Base-by-base conservation (phyloP, 92 coral and sea anemone genomes). In the Parazoanthus darwini region DNA sequence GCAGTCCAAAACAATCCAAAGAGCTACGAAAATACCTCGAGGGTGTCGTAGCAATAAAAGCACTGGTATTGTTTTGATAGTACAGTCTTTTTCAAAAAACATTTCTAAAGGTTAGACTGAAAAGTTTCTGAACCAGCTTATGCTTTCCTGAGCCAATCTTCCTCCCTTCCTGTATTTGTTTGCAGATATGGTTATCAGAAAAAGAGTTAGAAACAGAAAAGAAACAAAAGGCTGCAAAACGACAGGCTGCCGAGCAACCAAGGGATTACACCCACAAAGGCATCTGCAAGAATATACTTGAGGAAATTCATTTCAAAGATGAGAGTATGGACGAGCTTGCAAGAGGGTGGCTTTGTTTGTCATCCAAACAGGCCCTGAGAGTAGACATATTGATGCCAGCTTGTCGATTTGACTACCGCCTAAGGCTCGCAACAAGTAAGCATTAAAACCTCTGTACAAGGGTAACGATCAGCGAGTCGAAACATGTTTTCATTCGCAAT, bases 361-460 rank as follows among this genome's bases (percentile, higher is more conserved):
- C 79, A 75, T 8, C 79, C 46, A 75, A 37, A 38, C 79, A 75
- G 51, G 79, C 79, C 51, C 46, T 75, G 51, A 36, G 79, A 10
- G 79, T 42, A 18, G 79, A 75, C 29, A 38, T 75, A 37, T 38
- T 75, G 79, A 75, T 75, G 79, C 79, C 79, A 23, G 79, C 79
- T 43, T 75, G 79, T 37, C 79, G 79, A 38, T 75, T 75, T 8
- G 79, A 75, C 79, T 75, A 75, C 46, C 79, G 79, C 3, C 79
- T 75, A 36, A 37, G 46, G 23, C 43, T 75, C 8, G 79, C 79
- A 39, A 75, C 79, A 38, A 75, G 79, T 75, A 75, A 75, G 79
- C 39, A 2, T 63, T 23, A 58, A 3, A 58, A 58, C 2, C 3
- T 58, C 66, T 58, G 66, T 20, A 20, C 66, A 58, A 14, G 66